These are phyloP conservation scores for Calameuta filiformis DNA, from an alignment of 2,888 invertebrate genomes.

Conservation along the genomic window DNA sequence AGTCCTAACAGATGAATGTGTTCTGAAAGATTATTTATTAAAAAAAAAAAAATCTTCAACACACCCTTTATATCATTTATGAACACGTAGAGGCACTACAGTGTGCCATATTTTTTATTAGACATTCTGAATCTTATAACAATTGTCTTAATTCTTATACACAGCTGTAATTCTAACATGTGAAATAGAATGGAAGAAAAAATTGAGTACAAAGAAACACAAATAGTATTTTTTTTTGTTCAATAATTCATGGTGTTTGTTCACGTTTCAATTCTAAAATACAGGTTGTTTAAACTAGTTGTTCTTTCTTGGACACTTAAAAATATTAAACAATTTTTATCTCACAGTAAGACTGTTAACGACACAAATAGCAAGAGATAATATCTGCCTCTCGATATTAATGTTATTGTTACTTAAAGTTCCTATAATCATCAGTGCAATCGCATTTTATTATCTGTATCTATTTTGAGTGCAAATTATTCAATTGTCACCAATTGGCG, in stretches of 20 bases:
- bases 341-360: not conserved
- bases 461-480: not conserved
- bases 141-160: conserved; percentile 13
- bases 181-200: not conserved
- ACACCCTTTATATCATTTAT: not conserved
- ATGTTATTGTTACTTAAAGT: not conserved
- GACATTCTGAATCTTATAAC: conserved; percentile 16
- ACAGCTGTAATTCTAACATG: not conserved
- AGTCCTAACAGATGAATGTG: not conserved
- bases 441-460: not conserved
- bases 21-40: not conserved
- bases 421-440: not conserved
- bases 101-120: conserved; percentile 21
- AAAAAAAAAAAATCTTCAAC: not conserved
- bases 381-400: not conserved
- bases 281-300: not conserved
- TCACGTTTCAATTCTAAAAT: too few relatives aligned
- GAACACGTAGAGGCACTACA: not conserved
- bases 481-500: conserved; percentile 54
- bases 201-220: conserved; percentile 9
- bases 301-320: not conserved
- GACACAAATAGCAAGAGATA: not conserved
- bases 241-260: too few relatives aligned
- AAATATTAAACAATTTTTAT: not conserved
- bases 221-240: not conserved